Evolutionary conservation across 2,888 invertebrate species (phyloP), one percentile per base, ranked within the genome.

Genomic region (Ceraclea dissimilis): DNA sequence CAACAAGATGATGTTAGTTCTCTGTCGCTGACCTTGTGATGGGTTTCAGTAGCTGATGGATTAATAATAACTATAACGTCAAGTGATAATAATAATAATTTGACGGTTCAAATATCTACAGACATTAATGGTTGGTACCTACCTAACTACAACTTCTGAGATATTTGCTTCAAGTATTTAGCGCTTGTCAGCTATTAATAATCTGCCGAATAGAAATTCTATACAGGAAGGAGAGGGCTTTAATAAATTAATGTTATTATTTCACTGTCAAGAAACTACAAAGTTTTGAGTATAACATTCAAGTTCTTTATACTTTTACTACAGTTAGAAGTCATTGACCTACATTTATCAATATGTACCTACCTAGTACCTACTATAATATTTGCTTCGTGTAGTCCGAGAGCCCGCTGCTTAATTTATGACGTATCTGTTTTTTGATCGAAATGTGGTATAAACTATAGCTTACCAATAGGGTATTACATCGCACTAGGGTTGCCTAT

Each of bases 11-110:
- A 26, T 26, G 10, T 26, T 6, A 26, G 26, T 10, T 39, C 39
- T 16, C 39, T 39, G 39, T 39, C 39, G 39, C 13, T 13, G 39
- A 39, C 39, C 39, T 39, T 39, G 54, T 49, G 51, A 46, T 44
- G 50, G 51, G 34, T 56, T 39, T 39, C 16, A 13, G 39, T 39
- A 4, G 39, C 13, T 26, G 13, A 13, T 39, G 16, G 31, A 11
- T 31, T 8, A 31, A 31, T 31, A 31, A 31, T 31, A 31, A 31
- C 8, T 8, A n/a, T n/a, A n/a, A n/a, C n/a, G n/a, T n/a, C n/a
- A n/a, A n/a, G n/a, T n/a, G n/a, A 31, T 31, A 31, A 39, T 39
- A 39, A 39, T 39, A 39, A 16, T n/a, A 39, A 39, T 39, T 8
- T 13, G n/a, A 39, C 5, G 13, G 13, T 39, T n/a, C 39, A 39